Evolutionary conservation across 1,140 invertebrate species (phyloP).

Genomic region (Limonius californicus): DNA sequence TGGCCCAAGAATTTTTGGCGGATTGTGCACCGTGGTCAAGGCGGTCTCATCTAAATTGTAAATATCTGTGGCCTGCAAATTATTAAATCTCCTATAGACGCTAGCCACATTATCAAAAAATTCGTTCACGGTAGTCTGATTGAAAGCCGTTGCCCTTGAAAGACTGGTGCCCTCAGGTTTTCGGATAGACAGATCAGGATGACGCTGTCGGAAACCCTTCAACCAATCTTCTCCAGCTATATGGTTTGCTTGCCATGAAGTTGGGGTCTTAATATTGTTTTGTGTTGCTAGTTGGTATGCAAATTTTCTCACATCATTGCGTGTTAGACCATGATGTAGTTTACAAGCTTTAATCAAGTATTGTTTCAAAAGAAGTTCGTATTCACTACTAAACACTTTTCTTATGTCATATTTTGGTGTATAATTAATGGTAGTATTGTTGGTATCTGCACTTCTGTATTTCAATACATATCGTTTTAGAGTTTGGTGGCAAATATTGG

Average conservation of each 20-base stretch:
- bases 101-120: not conserved
- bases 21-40: not conserved
- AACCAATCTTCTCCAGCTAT: conserved; percentile 12
- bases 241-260: not conserved
- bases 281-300: conserved; percentile 1
- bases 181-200: not conserved
- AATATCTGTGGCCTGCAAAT: too few relatives aligned
- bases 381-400: conserved; percentile 9
- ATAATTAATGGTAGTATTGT: not conserved
- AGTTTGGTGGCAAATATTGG: not conserved
- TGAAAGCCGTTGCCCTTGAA: not conserved
- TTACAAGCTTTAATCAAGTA: conserved; percentile 9
- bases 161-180: conserved; percentile 16
- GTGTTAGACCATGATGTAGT: conserved; percentile 4
- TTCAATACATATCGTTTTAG: not conserved
- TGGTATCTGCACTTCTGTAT: not conserved
- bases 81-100: too few relatives aligned
- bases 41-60: not conserved
- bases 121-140: not conserved
- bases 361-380: conserved; percentile 1
- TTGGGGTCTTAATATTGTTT: not conserved
- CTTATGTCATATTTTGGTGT: not conserved
- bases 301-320: conserved; percentile 12
- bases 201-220: not conserved
- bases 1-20: conserved; percentile 13